A percentile compares a stretch with the other conserved stretches of the same genome.
Conservation (phyloP, 2,797 vertebrate species). For the Salarias fasciatus region DNA sequence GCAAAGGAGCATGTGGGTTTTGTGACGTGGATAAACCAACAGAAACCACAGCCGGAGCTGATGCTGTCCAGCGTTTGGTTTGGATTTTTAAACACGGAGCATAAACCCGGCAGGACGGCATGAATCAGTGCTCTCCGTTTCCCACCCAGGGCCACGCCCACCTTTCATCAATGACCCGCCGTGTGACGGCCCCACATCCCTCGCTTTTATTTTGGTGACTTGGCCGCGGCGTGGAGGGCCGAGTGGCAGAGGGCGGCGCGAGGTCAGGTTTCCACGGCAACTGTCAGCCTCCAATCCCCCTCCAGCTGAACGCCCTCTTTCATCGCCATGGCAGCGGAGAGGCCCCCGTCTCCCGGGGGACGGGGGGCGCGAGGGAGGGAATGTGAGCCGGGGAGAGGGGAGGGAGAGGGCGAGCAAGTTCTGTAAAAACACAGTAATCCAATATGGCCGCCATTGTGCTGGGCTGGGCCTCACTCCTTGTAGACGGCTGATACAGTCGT, state of each 20-base stretch:
- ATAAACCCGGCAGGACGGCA: conserved; percentile 34
- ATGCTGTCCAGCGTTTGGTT: conserved; percentile 9
- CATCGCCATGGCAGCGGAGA: conserved; percentile 81
- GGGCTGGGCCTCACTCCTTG: conserved; percentile 29
- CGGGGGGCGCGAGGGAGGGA: conserved; percentile 65
- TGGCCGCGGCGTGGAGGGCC: conserved; percentile 75
- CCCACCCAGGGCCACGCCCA: conserved; percentile 38
- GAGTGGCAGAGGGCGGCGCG: conserved; percentile 77
- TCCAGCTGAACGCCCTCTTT: conserved; percentile 78
- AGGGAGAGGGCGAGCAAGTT: conserved; percentile 80
- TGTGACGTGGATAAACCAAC: neutral
- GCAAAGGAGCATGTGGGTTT: conserved; percentile 2
- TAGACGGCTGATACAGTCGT: conserved; percentile 44
- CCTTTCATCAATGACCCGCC: conserved; percentile 64
- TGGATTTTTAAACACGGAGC: conserved; percentile 37
- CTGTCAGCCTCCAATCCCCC: conserved; percentile 75
- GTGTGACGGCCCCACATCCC: conserved; percentile 63
- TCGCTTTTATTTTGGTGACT: conserved; percentile 75
- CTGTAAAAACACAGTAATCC: conserved; percentile 80
- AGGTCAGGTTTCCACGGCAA: conserved; percentile 82
- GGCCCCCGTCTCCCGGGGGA: conserved; percentile 79
- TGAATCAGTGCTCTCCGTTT: conserved; percentile 29
- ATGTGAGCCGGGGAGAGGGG: conserved; percentile 73
- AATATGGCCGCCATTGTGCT: conserved; percentile 79
- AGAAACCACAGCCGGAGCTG: conserved; percentile 6